A percentile compares a stretch with the other conserved stretches of the same genome.
phyloP scores from a whole-genome alignment of 2,888 invertebrate genomes.

The Lithophane leautieri region DNA sequence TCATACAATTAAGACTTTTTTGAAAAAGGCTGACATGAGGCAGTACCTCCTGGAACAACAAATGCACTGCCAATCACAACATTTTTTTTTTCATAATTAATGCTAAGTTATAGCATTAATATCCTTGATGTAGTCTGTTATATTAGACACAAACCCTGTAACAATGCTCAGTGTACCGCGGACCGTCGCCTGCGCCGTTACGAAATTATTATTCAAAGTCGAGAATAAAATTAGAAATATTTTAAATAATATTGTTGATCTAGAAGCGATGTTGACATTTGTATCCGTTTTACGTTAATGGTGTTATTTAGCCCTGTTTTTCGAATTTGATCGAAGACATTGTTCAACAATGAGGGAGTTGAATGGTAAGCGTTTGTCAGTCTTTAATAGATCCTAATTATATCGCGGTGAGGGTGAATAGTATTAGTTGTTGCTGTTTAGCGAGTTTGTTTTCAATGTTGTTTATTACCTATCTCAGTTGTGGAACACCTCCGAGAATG shows the following conservation, averaged over 20 bases:
- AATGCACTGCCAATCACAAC: background rate
- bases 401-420: background rate
- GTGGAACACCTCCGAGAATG: background rate
- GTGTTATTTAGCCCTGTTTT: background rate
- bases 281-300: background rate
- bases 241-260: slow-evolving; percentile 37
- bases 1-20: background rate
- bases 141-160: slow-evolving; percentile 53
- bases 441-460: background rate
- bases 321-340: background rate
- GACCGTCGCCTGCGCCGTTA: slow-evolving; percentile 49
- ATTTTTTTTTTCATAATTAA: slow-evolving; percentile 8
- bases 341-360: slow-evolving; percentile 46
- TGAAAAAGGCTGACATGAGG: background rate
- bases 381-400: background rate
- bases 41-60: background rate
- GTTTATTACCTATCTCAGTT: background rate
- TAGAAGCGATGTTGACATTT: background rate
- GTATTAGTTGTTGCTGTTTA: background rate
- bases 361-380: slow-evolving; percentile 44
- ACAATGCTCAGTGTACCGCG: slow-evolving; percentile 57
- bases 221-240: slow-evolving; percentile 44
- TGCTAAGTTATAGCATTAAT: slow-evolving; percentile 35
- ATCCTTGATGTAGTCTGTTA: slow-evolving; percentile 57
- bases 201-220: slow-evolving; percentile 43